A percentile compares a stretch with the other conserved stretches of the same genome.
Conservation (phyloP, 2,888 invertebrate species). For the Strigamia maritima region DNA sequence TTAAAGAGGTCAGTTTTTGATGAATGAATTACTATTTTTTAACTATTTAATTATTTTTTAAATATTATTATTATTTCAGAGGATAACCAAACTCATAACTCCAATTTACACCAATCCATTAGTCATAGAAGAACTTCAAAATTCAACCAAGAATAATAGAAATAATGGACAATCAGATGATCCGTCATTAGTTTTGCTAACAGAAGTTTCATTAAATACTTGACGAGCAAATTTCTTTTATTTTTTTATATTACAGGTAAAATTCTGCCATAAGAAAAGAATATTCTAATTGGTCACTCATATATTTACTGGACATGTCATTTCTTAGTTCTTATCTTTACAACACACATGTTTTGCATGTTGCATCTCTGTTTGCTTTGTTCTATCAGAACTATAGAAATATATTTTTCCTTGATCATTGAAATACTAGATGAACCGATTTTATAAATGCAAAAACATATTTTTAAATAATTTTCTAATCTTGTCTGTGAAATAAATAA, state of each 20-base stretch:
- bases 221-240: no score
- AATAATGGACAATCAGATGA: neutral
- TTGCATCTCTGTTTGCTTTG: no score
- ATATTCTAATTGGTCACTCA: no score
- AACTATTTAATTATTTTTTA: neutral
- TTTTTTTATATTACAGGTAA: no score
- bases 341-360: no score
- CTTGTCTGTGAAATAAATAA: neutral
- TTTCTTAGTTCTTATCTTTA: no score
- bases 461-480: neutral
- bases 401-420: no score
- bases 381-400: no score
- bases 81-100: conserved; percentile 23
- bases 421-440: no score
- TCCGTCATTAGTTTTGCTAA: neutral
- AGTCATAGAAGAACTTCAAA: neutral
- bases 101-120: conserved; percentile 31
- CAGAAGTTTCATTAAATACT: neutral
- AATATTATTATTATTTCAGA: conserved; percentile 29
- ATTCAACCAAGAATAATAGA: no score
- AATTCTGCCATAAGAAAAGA: no score
- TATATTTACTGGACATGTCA: no score
- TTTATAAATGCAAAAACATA: neutral
- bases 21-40: neutral
- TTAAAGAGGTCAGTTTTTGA: conserved; percentile 21